Percentiles rank a stretch among this genome's conserved stretches.
Evolutionary conservation across 2,797 vertebrate species (phyloP).

Genomic region (Graptemys geographica): DNA sequence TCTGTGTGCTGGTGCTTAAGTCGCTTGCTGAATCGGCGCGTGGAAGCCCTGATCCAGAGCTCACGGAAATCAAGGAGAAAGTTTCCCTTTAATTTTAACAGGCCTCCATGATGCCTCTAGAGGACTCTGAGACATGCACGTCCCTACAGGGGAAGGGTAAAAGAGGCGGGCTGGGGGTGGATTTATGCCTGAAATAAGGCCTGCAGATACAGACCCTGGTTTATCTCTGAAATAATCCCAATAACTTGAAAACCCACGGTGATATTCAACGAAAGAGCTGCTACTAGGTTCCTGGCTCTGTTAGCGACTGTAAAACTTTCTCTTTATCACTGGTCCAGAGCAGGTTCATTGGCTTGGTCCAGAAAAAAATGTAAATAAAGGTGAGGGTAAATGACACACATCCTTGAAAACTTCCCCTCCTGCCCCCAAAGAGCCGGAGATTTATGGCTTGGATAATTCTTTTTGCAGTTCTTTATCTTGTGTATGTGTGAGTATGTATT

Average conservation of each 20-base stretch:
- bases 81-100: neutral
- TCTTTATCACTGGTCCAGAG: neutral
- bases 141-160: neutral
- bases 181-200: neutral
- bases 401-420: constrained; percentile 63
- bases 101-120: neutral
- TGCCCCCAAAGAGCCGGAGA: neutral
- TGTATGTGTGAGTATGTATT: constrained; percentile 7
- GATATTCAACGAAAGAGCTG: accelerated
- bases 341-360: neutral
- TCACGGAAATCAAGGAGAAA: neutral
- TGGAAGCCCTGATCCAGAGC: neutral
- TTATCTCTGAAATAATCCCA: neutral
- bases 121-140: neutral
- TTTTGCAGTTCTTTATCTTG: constrained; percentile 25
- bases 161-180: neutral
- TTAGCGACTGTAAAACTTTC: neutral
- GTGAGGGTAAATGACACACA: neutral
- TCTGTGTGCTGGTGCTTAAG: neutral
- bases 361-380: neutral
- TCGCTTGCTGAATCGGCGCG: neutral
- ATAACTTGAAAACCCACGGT: neutral
- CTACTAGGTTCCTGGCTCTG: accelerated
- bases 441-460: constrained; percentile 52
- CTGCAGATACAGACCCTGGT: neutral